Base-by-base conservation (phyloP, 2,888 invertebrate genomes). In the Lacanobia oleracea region DNA sequence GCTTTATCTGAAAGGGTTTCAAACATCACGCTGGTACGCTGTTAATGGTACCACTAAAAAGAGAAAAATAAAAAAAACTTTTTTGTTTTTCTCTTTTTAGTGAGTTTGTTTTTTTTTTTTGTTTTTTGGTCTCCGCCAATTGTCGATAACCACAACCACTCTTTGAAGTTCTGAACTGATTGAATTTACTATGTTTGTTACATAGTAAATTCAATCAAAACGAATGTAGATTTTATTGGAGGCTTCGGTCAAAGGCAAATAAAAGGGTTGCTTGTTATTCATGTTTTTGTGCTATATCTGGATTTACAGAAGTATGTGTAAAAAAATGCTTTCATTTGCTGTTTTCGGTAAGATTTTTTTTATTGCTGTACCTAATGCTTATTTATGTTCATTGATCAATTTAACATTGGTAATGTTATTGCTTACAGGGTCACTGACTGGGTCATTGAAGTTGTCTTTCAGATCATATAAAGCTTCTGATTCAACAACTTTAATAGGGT, bases 261-360 rank as follows among this genome's bases (percentile, higher is more conserved):
- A 33, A 67, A 82, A 64, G 43, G 69, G 27, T 69, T 50, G 33
- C 48, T 61, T 76, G 10, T 43, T 61, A 57, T 77, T 76, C 76
- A 80, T 56, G 16, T 27, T 56, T 60, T 33, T 33, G 21, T 40
- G 18, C 12, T 62, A 57, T 63, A 50, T 63, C 21, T 51, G 27
- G 27, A 16, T 43, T 48, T n/a, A 27, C 33, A 62, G 18, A 75
- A 57, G 21, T 61, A 4, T 66, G 10, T 48, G n/a, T 72, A 12
- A 51, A 53, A 48, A 53, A 21, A 1, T 43, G 23, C 9, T 48
- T 40, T 14, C 40, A 33, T 53, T 63, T 23, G 7, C 37, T 12
- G 8, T 59, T 48, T 59, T 16, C 12, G 1, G 27, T 56, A n/a
- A 0, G 1, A 3, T 9, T 43, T 43, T 18, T 40, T 16, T 9